phyloP scores from a whole-genome alignment of 1,140 invertebrate species.

The Trichonephila clavipes region DNA sequence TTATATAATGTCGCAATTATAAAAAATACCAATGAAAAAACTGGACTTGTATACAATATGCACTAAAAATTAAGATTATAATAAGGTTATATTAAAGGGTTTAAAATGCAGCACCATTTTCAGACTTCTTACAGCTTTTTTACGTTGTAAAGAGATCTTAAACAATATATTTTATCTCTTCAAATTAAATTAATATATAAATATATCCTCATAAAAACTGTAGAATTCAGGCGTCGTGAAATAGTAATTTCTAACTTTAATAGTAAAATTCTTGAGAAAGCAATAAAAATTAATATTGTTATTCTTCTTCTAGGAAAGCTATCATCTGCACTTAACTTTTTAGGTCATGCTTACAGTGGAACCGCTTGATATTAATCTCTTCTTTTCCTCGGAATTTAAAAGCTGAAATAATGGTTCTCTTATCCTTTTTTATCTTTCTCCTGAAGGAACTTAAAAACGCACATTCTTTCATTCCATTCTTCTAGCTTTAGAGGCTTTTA shows the following conservation, averaged over 20 bases:
- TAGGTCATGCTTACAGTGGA: not conserved
- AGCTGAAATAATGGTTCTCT: constrained; percentile 36
- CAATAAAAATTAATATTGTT: constrained; percentile 8
- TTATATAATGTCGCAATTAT: too few species aligned
- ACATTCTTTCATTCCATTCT: not conserved
- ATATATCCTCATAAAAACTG: not conserved
- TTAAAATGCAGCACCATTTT: not conserved
- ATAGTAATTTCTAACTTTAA: not conserved
- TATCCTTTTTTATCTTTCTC: not conserved
- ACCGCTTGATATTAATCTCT: not conserved
- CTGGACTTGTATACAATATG: too few species aligned
- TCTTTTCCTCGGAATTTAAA: not conserved
- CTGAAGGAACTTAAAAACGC: too few species aligned
- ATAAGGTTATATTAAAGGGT: not conserved
- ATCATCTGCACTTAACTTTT: constrained; percentile 40
- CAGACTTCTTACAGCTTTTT: not conserved
- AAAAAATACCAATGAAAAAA: too few species aligned
- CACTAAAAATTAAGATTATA: not conserved
- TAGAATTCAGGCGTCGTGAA: not conserved
- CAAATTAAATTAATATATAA: not conserved
- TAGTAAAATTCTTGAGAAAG: not conserved
- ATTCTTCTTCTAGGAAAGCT: not conserved
- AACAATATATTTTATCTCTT: not conserved
- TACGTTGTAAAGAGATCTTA: not conserved
- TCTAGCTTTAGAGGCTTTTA: not conserved